These are phyloP conservation scores for Drosophila paranaensis DNA, from an alignment of 2,888 invertebrate species.

Conservation along the genomic window DNA sequence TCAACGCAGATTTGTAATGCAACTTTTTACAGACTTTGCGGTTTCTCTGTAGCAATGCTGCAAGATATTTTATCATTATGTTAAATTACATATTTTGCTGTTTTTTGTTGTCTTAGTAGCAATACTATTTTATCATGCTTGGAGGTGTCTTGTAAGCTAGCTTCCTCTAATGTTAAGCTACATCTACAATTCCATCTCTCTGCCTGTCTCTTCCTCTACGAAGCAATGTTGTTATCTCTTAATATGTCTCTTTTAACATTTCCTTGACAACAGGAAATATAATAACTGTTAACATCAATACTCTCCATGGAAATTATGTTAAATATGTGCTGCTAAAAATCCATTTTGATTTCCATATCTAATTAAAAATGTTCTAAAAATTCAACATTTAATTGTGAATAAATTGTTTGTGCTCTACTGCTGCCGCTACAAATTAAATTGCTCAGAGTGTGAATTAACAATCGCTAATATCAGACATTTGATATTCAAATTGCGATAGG, in stretches of 20 bases:
- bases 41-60: background rate
- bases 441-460: background rate
- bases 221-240: no score
- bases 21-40: background rate
- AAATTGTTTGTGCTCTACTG: background rate
- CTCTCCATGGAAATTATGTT: background rate
- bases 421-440: background rate
- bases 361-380: background rate
- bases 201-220: no score
- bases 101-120: background rate
- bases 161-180: background rate
- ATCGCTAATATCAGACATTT: slow-evolving; percentile 1
- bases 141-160: background rate
- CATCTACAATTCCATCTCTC: background rate
- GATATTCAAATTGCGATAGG: slow-evolving; percentile 2
- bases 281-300: no score
- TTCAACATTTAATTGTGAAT: background rate
- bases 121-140: background rate
- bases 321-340: background rate
- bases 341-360: background rate
- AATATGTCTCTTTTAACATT: background rate
- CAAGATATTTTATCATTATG: background rate
- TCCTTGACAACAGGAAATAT: no score
- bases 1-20: background rate
- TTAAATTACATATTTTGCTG: background rate